Conservation (phyloP, 1,140 invertebrate species). For the Pygmarrhopalites habei region DNA sequence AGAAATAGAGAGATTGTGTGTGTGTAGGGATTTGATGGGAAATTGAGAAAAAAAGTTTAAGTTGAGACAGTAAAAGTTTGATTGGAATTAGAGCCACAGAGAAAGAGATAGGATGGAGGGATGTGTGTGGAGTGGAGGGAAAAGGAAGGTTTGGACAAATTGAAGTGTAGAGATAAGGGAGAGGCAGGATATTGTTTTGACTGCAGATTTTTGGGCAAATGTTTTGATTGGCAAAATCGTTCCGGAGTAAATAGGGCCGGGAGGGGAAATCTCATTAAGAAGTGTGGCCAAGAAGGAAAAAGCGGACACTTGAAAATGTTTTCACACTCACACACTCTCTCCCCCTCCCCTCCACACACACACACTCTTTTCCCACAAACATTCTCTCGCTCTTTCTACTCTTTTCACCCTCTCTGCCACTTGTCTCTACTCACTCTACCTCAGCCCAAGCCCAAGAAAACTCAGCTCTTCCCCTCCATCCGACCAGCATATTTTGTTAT, state of each 20-base stretch:
- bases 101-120: background rate
- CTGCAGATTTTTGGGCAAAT: conserved; percentile 39
- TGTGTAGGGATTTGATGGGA: too few relatives aligned
- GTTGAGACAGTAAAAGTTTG: too few relatives aligned
- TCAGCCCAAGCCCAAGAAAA: too few relatives aligned
- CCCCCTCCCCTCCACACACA: background rate
- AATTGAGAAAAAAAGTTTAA: too few relatives aligned
- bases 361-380: too few relatives aligned
- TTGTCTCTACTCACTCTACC: background rate
- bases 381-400: background rate
- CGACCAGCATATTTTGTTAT: too few relatives aligned
- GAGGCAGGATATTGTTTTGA: conserved; percentile 23
- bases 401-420: background rate
- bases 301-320: conserved; percentile 28
- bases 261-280: conserved; percentile 40
- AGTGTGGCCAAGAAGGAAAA: conserved; percentile 18
- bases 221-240: conserved; percentile 40
- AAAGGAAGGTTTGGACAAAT: background rate
- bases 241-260: conserved; percentile 32
- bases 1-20: too few relatives aligned
- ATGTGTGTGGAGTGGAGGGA: background rate
- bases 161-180: background rate
- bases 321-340: too few relatives aligned
- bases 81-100: too few relatives aligned
- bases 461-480: too few relatives aligned